Conservation (phyloP, 2,797 vertebrate genomes). For the Balearica regulorum region DNA sequence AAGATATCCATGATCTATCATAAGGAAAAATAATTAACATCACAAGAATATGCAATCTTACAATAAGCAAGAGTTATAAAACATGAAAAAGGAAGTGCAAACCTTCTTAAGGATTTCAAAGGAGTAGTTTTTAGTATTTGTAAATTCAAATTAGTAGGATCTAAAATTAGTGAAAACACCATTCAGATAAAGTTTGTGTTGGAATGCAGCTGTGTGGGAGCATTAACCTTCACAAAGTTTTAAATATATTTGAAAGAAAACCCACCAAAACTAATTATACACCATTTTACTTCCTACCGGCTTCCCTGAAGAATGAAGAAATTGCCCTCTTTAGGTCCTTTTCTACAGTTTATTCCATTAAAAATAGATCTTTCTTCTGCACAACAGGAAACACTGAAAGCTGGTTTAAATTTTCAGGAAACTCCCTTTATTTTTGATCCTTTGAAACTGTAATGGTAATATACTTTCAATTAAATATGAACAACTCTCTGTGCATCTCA, state of each 20-base stretch:
- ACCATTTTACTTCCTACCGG: slow-evolving; percentile 48
- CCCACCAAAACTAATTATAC: slow-evolving; percentile 50
- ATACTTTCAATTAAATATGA: slow-evolving; percentile 66
- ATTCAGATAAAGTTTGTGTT: slow-evolving; percentile 39
- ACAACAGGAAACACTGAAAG: slow-evolving; percentile 55
- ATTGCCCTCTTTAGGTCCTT: slow-evolving; percentile 54
- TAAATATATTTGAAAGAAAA: slow-evolving; percentile 42
- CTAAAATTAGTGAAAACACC: slow-evolving; percentile 35
- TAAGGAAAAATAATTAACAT: background rate
- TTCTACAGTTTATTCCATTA: slow-evolving; percentile 48
- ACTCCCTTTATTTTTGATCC: slow-evolving; percentile 58
- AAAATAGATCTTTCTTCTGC: slow-evolving; percentile 57
- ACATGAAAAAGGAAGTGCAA: background rate
- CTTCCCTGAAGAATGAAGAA: slow-evolving; percentile 49
- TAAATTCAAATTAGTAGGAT: slow-evolving; percentile 46
- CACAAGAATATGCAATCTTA: background rate
- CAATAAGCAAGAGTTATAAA: background rate
- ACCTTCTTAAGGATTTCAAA: slow-evolving; percentile 27
- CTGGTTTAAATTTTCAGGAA: slow-evolving; percentile 61
- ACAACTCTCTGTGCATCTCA: slow-evolving; percentile 42
- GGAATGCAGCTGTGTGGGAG: slow-evolving; percentile 36
- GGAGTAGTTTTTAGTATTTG: background rate
- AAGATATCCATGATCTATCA: background rate
- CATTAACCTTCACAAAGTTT: slow-evolving; percentile 55
- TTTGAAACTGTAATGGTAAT: slow-evolving; percentile 65